Evolutionary conservation across 2,113 vertebrate genomes (phyloP).

Genomic region (Cottus gobio): DNA sequence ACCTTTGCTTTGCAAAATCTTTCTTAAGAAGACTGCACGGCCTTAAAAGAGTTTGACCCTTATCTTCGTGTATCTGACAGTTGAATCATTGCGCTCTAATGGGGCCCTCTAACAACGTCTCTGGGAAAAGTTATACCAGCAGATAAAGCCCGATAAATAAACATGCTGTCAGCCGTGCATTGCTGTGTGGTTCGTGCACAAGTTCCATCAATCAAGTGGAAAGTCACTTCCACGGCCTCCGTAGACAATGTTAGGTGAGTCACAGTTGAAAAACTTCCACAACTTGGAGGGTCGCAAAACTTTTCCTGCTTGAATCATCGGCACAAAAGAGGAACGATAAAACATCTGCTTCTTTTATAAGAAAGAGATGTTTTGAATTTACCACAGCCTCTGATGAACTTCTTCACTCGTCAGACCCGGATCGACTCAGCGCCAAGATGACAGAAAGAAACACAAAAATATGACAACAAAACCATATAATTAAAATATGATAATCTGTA

Average conservation of each 20-base stretch:
- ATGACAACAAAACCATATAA: not conserved
- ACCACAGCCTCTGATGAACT: not conserved
- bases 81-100: slow-evolving; percentile 8
- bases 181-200: not conserved
- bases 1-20: not conserved
- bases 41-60: slow-evolving; percentile 27
- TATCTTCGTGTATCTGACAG: not conserved
- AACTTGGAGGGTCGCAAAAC: not conserved
- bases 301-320: not conserved
- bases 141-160: not conserved
- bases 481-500: not conserved
- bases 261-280: not conserved
- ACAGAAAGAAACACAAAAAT: not conserved
- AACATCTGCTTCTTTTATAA: not conserved
- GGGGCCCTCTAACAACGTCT: not conserved
- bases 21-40: not conserved
- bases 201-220: not conserved
- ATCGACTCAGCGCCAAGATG: not conserved
- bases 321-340: not conserved
- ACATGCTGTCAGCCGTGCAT: not conserved
- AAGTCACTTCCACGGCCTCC: not conserved
- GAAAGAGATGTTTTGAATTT: not conserved
- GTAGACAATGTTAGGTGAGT: not conserved
- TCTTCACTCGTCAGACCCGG: no score
- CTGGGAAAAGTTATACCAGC: not conserved